These are phyloP conservation scores for Microplitis mediator DNA, from an alignment of 1,140 invertebrate species.

Conservation along the genomic window DNA sequence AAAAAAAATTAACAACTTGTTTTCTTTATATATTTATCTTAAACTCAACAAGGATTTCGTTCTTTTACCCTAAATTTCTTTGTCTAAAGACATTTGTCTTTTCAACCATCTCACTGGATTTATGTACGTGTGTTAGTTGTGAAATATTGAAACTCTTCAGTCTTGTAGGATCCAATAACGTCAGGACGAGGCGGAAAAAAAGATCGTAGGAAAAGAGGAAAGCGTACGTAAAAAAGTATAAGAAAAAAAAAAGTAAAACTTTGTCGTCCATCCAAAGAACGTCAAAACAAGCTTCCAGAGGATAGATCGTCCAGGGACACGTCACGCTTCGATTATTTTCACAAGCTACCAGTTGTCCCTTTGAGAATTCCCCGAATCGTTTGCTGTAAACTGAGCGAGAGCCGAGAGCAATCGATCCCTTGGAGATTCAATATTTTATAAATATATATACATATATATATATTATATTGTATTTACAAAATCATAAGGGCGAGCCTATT, in stretches of 20 bases:
- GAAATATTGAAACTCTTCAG: conserved; percentile 12
- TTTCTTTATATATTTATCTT: too few relatives aligned
- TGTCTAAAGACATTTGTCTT: background rate
- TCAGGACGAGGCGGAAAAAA: background rate
- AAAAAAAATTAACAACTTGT: too few relatives aligned
- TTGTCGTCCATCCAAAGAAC: background rate
- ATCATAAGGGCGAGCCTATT: too few relatives aligned
- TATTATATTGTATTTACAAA: too few relatives aligned
- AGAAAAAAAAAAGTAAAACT: background rate
- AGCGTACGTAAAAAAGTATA: too few relatives aligned
- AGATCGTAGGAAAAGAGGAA: too few relatives aligned
- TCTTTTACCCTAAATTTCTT: background rate
- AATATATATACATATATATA: too few relatives aligned
- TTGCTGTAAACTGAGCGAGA: conserved; percentile 3
- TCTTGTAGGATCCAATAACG: conserved; percentile 4
- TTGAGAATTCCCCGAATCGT: background rate
- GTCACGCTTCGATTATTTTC: conserved; percentile 17
- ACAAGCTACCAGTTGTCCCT: background rate
- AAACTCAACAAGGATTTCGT: background rate
- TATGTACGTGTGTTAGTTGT: background rate
- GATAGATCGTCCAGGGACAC: conserved; percentile 15
- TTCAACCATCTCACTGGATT: background rate
- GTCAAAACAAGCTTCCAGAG: conserved; percentile 10
- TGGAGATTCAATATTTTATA: too few relatives aligned
- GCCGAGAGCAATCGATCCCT: background rate